Percentiles rank a stretch among this genome's conserved stretches.
phyloP scores from a whole-genome alignment of 1,140 invertebrate species.

The Pygmarrhopalites habei region DNA sequence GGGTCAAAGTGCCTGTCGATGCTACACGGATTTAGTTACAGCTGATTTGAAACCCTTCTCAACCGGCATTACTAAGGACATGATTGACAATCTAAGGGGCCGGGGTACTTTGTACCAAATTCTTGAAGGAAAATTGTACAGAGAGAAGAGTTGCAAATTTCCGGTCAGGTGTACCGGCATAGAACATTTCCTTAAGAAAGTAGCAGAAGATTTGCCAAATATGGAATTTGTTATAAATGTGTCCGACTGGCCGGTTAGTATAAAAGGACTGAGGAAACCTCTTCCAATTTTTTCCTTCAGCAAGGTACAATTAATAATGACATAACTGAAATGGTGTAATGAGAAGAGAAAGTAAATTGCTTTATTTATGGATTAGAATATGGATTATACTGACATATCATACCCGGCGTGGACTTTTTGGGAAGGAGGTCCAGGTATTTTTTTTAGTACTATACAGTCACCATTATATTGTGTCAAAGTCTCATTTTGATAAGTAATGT shows the following conservation, averaged over 20 bases:
- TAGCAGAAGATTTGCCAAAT: constrained; percentile 58
- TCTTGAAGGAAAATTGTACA: constrained; percentile 68
- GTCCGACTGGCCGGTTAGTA: constrained; percentile 84
- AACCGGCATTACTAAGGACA: constrained; percentile 56
- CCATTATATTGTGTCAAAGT: no score
- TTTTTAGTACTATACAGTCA: no score
- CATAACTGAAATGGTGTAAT: no score
- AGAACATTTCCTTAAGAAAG: constrained; percentile 69
- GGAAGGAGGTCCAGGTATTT: constrained; percentile 74
- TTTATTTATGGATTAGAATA: no score
- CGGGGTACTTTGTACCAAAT: constrained; percentile 80
- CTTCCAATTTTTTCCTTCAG: constrained; percentile 90
- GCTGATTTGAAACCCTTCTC: constrained; percentile 16
- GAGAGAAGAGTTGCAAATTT: constrained; percentile 81
- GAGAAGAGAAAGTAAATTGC: no score
- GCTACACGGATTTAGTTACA: background rate
- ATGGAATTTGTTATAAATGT: constrained; percentile 84
- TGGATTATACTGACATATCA: constrained; percentile 81
- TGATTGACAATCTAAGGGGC: constrained; percentile 52
- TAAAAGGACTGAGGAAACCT: constrained; percentile 53
- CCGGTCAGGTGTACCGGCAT: constrained; percentile 81
- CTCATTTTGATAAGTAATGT: no score
- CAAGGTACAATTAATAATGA: constrained; percentile 69
- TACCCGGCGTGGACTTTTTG: constrained; percentile 93
- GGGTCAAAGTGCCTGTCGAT: no score